These are phyloP conservation scores for Ophraella communa DNA, from an alignment of 2,888 invertebrate species.

Conservation along the genomic window DNA sequence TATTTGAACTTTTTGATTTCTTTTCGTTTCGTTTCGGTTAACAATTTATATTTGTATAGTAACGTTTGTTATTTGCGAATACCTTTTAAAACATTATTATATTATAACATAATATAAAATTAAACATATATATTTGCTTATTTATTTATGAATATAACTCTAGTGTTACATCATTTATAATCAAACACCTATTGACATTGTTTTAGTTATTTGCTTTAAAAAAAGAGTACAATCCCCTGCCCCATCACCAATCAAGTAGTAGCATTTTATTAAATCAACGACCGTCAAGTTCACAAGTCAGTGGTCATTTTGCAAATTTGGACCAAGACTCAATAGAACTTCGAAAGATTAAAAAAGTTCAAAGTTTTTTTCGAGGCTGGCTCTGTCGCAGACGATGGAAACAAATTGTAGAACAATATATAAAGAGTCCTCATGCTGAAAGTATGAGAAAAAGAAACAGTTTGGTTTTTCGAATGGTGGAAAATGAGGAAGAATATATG, in stretches of 20 bases:
- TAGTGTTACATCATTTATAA: background rate
- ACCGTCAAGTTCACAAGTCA: constrained; percentile 44
- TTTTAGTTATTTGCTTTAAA: constrained; percentile 79
- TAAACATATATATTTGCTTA: no score
- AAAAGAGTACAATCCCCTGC: constrained; percentile 75
- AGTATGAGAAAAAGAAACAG: constrained; percentile 93
- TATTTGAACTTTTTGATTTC: no score
- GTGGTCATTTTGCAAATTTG: constrained; percentile 46
- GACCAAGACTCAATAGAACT: constrained; percentile 75
- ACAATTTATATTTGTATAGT: background rate
- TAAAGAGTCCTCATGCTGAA: constrained; percentile 92
- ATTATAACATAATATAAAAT: no score
- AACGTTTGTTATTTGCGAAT: no score
- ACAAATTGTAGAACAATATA: constrained; percentile 93
- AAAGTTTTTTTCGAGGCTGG: constrained; percentile 95
- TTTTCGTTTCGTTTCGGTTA: background rate
- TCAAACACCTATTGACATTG: background rate
- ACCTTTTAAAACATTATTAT: no score
- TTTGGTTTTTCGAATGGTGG: constrained; percentile 89
- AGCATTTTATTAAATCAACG: constrained; percentile 47
- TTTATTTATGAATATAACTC: background rate
- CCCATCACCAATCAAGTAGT: constrained; percentile 48
- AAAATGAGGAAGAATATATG: constrained; percentile 91
- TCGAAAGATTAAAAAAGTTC: constrained; percentile 85
- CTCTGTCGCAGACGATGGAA: constrained; percentile 91